Percentiles rank a stretch among this genome's conserved stretches.
These are phyloP conservation scores for Odontomachus brunneus DNA, from an alignment of 1,140 invertebrate genomes.

Conservation along the genomic window DNA sequence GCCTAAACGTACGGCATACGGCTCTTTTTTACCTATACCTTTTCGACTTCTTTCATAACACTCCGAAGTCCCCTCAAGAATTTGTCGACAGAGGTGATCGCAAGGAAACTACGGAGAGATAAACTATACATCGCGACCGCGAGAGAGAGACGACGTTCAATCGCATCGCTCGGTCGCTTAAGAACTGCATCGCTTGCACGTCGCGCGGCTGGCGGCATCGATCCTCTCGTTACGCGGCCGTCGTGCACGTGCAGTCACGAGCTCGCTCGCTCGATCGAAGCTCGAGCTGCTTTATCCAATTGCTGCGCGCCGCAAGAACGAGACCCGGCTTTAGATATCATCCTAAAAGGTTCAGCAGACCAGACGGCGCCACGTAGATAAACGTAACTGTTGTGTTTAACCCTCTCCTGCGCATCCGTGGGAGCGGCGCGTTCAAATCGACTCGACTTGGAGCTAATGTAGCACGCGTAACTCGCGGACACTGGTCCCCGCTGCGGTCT, in stretches of 20 bases:
- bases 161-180: constrained; percentile 8
- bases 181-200: constrained; percentile 42
- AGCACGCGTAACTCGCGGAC: no score
- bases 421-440: constrained; percentile 13
- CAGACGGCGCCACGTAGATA: constrained; percentile 5
- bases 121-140: constrained; percentile 10
- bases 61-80: no score
- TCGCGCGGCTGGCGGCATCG: background rate
- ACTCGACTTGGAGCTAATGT: constrained; percentile 5
- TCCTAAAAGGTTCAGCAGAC: constrained; percentile 21
- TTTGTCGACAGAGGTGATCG: background rate
- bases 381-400: constrained; percentile 28
- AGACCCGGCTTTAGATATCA: constrained; percentile 43
- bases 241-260: constrained; percentile 14
- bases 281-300: constrained; percentile 31
- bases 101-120: constrained; percentile 9
- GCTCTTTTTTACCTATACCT: no score
- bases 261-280: constrained; percentile 9
- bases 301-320: constrained; percentile 22
- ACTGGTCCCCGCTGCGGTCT: no score
- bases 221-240: constrained; percentile 24
- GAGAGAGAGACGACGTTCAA: background rate
- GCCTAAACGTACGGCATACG: no score
- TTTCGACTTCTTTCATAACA: no score
- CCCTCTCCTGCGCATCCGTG: background rate